These are phyloP conservation scores for Propithecus coquereli DNA, from an alignment of 2,113 vertebrate species.

Conservation along the genomic window DNA sequence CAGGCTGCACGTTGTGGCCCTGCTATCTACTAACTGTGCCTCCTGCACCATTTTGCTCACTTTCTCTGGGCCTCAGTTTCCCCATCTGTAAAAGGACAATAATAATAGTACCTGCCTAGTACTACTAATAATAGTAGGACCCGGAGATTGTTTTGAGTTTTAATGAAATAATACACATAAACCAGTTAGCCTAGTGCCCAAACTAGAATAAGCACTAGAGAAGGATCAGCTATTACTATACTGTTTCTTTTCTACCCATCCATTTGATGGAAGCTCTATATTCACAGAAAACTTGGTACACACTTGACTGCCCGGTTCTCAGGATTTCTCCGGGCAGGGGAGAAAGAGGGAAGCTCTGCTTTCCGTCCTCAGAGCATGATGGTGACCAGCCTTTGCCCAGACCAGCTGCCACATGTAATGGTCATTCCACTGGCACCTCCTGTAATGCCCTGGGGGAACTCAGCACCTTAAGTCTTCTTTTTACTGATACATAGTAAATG, in stretches of 20 bases:
- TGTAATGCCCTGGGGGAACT: background rate
- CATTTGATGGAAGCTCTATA: background rate
- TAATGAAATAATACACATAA: background rate
- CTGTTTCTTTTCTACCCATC: background rate
- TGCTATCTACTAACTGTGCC: background rate
- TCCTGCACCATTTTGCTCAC: rapidly evolving
- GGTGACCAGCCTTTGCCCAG: background rate
- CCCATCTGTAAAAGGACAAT: background rate
- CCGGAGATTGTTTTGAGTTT: background rate
- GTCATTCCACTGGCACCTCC: background rate
- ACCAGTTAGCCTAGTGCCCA: background rate
- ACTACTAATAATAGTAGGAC: background rate
- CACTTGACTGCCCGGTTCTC: background rate
- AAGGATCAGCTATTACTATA: background rate
- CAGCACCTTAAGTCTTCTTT: background rate
- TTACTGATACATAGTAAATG: background rate
- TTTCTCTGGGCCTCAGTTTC: background rate
- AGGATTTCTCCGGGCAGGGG: background rate
- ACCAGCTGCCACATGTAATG: rapidly evolving
- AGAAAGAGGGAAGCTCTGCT: background rate
- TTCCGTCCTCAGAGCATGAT: background rate
- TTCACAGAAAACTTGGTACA: background rate
- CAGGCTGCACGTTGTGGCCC: background rate
- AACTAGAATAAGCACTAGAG: background rate
- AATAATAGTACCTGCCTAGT: background rate